phyloP scores from a whole-genome alignment of 1,140 invertebrate genomes.

The Oedothorax gibbosus region DNA sequence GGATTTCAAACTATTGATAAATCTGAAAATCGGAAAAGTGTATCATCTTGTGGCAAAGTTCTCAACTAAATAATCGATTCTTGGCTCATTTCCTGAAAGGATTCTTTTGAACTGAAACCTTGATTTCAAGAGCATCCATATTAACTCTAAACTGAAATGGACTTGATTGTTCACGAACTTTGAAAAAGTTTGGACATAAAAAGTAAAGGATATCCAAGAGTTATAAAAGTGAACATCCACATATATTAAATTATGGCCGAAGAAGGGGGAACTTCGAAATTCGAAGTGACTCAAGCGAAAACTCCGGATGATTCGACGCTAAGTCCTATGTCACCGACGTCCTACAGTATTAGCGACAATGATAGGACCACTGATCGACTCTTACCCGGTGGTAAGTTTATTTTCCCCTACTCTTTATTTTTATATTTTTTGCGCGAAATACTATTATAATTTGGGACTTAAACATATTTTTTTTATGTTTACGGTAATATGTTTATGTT shows the following conservation, averaged over 20 bases:
- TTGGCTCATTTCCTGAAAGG: not conserved
- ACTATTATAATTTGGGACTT: too few relatives aligned
- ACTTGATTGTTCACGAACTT: not conserved
- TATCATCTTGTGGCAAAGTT: too few relatives aligned
- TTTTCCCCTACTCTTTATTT: not conserved
- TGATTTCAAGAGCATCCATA: not conserved
- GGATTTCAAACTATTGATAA: too few relatives aligned
- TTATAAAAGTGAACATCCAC: not conserved
- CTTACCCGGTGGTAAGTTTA: conserved; percentile 45
- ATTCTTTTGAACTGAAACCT: not conserved
- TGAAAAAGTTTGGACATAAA: not conserved
- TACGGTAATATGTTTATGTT: too few relatives aligned
- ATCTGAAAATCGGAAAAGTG: too few relatives aligned
- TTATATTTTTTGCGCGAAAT: too few relatives aligned
- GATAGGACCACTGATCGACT: conserved; percentile 54
- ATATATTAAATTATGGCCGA: conserved; percentile 24
- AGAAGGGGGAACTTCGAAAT: conserved; percentile 46
- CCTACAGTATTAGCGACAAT: conserved; percentile 53
- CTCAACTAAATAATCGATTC: not conserved
- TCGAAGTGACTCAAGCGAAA: conserved; percentile 51
- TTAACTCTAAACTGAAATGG: not conserved
- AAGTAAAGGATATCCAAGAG: not conserved
- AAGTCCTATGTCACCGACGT: conserved; percentile 55
- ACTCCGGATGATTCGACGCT: conserved; percentile 48
- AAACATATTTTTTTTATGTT: too few relatives aligned